phyloP scores from a whole-genome alignment of 2,888 invertebrate genomes.

The Caradrina kadenii region DNA sequence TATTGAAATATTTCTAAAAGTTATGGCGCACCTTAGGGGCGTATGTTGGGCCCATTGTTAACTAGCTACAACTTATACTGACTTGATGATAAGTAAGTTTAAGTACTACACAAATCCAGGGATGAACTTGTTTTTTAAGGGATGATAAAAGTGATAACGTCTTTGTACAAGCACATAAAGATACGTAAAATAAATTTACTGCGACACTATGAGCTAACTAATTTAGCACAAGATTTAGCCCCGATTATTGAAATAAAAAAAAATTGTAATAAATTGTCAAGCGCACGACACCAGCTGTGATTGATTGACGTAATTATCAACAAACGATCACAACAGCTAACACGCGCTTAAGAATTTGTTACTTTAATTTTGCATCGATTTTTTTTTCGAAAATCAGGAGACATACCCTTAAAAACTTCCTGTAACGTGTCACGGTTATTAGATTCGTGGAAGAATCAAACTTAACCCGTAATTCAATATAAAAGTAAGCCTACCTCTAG shows the following conservation, averaged over 20 bases:
- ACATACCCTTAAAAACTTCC: background rate
- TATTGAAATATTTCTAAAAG: background rate
- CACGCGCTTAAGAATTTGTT: too few species aligned
- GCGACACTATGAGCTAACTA: too few species aligned
- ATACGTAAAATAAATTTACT: too few species aligned
- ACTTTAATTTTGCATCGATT: background rate
- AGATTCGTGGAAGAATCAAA: background rate
- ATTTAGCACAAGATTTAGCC: too few species aligned
- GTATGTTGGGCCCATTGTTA: background rate
- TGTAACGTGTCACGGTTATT: background rate
- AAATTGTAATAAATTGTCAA: too few species aligned
- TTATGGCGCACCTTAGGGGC: constrained; percentile 5
- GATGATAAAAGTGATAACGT: too few species aligned
- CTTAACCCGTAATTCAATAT: background rate
- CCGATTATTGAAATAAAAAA: too few species aligned
- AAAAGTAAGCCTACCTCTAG: background rate
- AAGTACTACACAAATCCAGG: background rate
- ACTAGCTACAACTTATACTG: background rate
- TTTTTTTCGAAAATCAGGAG: background rate
- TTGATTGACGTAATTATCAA: too few species aligned
- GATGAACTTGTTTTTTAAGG: background rate
- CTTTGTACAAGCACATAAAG: background rate
- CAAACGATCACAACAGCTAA: too few species aligned
- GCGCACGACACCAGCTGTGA: too few species aligned
- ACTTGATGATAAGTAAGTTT: background rate